Base-by-base conservation (phyloP, 2,888 invertebrate species). In the Pyrrhia umbra region DNA sequence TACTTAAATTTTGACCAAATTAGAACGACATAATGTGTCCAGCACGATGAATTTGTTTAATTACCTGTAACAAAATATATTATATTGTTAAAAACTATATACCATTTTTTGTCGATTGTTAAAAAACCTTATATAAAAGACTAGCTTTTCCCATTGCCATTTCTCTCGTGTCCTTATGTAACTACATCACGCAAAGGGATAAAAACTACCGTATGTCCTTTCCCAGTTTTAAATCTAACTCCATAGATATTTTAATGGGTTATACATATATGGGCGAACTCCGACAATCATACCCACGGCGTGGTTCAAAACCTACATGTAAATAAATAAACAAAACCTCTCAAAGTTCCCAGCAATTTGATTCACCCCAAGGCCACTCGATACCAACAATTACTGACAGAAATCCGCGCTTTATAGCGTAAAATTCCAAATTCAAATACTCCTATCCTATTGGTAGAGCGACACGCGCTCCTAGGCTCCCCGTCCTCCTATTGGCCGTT, bases 351-450 rank as follows among this genome's bases (percentile, higher is more conserved):
- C 67, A 66, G 45, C 75, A 59, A 67, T 79, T 77, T 60, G 71
- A 76, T 79, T 82, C 71, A 75, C 87, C 88, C 82, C 75, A 77
- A 81, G 84, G 86, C 84, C 63, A 76, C 77, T 81, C 77, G 79
- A 81, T 83, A 78, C 80, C 77, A 78, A 81, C 82, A 83, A 83
- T 85, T 84, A 85, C 79, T 43, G 46, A 61, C 61, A 67, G 59
- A 78, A 82, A 79, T 77, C 79, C 77, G 79, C 82, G 77, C 83
- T 85, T 78, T 79, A 83, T 82, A 86, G 84, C 86, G 86, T 85
- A 86, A 90, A 88, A 89, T 89, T 83, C 84, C 77, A 89, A 90
- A 91, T 90, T 90, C 84, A 81, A 90, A 89, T 87, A 75, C 85
- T 60, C 65, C 61, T 62, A 75, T 83, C 79, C 82, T 79, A 92